Percentiles rank a stretch among this genome's conserved stretches.
Evolutionary conservation across 2,888 invertebrate species (phyloP).

Genomic region (Drosophila gaucha): DNA sequence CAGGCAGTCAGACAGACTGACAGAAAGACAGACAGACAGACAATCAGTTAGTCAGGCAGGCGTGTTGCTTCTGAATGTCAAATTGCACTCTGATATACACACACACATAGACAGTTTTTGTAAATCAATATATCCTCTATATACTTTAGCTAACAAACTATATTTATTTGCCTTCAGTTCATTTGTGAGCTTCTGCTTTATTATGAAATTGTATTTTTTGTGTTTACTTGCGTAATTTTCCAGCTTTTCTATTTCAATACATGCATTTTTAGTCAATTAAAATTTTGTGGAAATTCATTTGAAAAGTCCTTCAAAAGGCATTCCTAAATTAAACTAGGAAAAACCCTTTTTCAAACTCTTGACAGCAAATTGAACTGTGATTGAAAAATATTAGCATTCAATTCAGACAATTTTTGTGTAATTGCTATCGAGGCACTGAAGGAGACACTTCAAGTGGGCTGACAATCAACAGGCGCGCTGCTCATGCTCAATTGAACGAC

Average conservation of each 20-base stretch:
- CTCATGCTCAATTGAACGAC: constrained; percentile 23
- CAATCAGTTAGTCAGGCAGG: constrained; percentile 12
- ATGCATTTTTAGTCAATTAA: too few species aligned
- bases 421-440: constrained; percentile 3
- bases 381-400: neutral
- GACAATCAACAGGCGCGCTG: constrained; percentile 18
- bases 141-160: constrained; percentile 24
- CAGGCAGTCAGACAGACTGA: neutral
- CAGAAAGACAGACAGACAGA: constrained; percentile 1
- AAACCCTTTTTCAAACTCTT: too few species aligned
- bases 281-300: too few species aligned
- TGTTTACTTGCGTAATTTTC: constrained; percentile 9
- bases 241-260: neutral
- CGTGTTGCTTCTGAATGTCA: constrained; percentile 12
- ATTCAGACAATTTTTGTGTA: neutral
- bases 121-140: constrained; percentile 36
- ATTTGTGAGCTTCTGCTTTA: neutral
- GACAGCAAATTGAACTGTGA: too few species aligned
- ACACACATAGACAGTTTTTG: constrained; percentile 6
- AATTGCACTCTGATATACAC: constrained; percentile 31
- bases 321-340: too few species aligned
- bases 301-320: too few species aligned
- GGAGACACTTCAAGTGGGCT: constrained; percentile 3
- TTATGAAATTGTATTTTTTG: constrained; percentile 8
- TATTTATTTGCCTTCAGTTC: constrained; percentile 9